Conservation (phyloP, 1,140 invertebrate species). For the Pantala flavescens region DNA sequence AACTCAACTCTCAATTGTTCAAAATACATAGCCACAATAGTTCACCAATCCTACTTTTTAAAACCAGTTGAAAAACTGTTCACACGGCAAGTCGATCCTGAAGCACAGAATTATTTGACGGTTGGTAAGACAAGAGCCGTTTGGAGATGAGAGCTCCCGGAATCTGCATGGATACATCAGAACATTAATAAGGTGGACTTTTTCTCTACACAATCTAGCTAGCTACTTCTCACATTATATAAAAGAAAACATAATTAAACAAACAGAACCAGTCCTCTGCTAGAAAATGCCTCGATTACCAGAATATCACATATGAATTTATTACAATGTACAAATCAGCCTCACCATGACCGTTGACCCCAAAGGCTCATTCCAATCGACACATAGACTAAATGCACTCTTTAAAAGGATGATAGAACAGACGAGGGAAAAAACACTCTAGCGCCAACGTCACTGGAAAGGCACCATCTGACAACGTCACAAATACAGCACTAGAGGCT, state of each 20-base stretch:
- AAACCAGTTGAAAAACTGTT: not conserved
- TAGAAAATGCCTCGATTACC: slow-evolving; percentile 9
- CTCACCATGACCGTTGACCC: not conserved
- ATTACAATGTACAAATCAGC: slow-evolving; percentile 3
- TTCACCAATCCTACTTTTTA: not conserved
- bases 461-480: not conserved
- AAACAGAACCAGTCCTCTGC: not conserved
- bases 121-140: not conserved
- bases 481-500: slow-evolving; percentile 3
- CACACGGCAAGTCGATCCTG: not conserved
- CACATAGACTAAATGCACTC: slow-evolving; percentile 6
- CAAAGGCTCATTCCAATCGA: not conserved
- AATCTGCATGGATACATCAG: not conserved
- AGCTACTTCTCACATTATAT: slow-evolving; percentile 7
- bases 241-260: slow-evolving; percentile 4
- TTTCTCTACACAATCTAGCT: slow-evolving; percentile 2
- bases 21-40: not conserved
- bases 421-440: not conserved
- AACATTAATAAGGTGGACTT: not conserved
- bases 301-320: slow-evolving; percentile 8
- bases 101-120: not conserved
- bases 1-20: not conserved
- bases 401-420: not conserved
- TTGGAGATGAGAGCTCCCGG: not conserved
- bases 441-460: not conserved